Evolutionary conservation across 2,113 vertebrate species (phyloP), one percentile per base, ranked within the genome.

Genomic region (Mustela lutreola): DNA sequence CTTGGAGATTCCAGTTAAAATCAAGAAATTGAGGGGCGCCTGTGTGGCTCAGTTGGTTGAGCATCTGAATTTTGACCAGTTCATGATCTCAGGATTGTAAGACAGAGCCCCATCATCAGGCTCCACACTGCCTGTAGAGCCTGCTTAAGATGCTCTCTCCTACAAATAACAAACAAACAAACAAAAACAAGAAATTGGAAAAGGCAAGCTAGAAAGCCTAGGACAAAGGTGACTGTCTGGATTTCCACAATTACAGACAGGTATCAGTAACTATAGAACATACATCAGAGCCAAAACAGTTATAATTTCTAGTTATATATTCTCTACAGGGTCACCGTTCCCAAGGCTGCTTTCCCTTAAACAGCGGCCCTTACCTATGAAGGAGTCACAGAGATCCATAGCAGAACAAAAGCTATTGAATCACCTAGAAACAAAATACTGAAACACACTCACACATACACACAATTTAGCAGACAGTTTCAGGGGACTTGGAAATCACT

Each of bases 361-460:
- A 91, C 11, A 11, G 22, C 83, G 39, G 33, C 67, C 48, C 63
- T 88, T 83, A 56, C 11, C 36, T 56, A 65, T 53, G 50, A 45
- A 92, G 45, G 28, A 78, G 24, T 71, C 53, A 88, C 10, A 88
- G 58, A 94, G 16, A 78, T 76, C 36, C 18, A 81, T 3, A 56
- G 81, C 67, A 94, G 39, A 87, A 83, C 39, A 58, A 18, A 89
- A 94, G 50, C 33, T 67, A 56, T 21, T 42, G 33, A 79, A 83
- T 83, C 58, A 76, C 10, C 53, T 12, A 91, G 33, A 97, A 91
- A 91, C 42, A 45, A 89, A 81, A 85, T 84, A 70, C 28, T 36
- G 9, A 6, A 21, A 2, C 1, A 31, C 24, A 88, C 67, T 33
- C 73, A 62, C 14, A 5, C 28, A 67, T 50, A 28, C 22, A 39